These are phyloP conservation scores for Diploscapter pachys DNA, from an alignment of 1,140 invertebrate species.

Conservation along the genomic window DNA sequence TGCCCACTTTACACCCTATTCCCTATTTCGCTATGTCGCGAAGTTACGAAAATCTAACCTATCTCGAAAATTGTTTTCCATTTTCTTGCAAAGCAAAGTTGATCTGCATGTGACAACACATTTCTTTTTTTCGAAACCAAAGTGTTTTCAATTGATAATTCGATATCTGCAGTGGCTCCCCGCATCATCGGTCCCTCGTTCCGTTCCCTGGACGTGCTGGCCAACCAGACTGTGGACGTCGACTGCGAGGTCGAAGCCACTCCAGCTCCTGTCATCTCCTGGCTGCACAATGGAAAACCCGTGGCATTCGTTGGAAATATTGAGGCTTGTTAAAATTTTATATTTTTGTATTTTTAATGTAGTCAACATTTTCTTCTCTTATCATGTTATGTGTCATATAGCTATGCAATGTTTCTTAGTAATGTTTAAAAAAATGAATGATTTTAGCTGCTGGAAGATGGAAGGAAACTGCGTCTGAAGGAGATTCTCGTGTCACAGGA, in stretches of 20 bases:
- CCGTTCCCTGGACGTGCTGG: slow-evolving; percentile 40
- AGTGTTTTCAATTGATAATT: background rate
- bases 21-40: too few species aligned
- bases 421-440: background rate
- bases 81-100: background rate
- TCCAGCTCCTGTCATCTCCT: slow-evolving; percentile 61
- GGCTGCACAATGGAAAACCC: slow-evolving; percentile 55
- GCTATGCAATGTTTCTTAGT: too few species aligned
- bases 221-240: slow-evolving; percentile 56
- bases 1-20: too few species aligned
- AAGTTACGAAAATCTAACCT: too few species aligned
- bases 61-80: too few species aligned
- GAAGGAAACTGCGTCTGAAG: slow-evolving; percentile 28
- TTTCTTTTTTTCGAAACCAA: background rate
- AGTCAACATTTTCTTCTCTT: too few species aligned
- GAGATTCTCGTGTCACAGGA: slow-evolving; percentile 36
- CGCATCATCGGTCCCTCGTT: slow-evolving; percentile 39
- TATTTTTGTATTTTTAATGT: background rate
- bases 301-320: slow-evolving; percentile 45
- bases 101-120: slow-evolving; percentile 28
- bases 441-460: slow-evolving; percentile 22
- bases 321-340: slow-evolving; percentile 22
- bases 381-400: too few species aligned
- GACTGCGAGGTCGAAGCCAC: slow-evolving; percentile 62
- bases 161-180: slow-evolving; percentile 58